Evolutionary conservation across 2,888 invertebrate species (phyloP).

Genomic region (Pristionchus maxplancki): DNA sequence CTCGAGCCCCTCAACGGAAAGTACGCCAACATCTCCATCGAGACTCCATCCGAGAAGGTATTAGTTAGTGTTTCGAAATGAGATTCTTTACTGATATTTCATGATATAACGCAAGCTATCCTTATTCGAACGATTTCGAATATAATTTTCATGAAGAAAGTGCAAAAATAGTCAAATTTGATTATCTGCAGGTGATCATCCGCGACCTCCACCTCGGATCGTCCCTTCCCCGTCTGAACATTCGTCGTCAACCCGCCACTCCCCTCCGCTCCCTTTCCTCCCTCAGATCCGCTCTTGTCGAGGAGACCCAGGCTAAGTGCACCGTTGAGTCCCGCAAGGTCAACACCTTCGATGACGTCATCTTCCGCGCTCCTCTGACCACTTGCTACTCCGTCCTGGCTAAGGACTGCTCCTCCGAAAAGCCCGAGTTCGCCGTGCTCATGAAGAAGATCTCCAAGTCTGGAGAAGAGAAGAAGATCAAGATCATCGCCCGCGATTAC

Average conservation of each 20-base stretch:
- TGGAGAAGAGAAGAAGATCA: slow-evolving; percentile 40
- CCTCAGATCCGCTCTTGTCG: slow-evolving; percentile 41
- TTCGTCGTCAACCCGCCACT: slow-evolving; percentile 17
- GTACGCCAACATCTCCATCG: slow-evolving; percentile 54
- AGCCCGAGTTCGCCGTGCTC: slow-evolving; percentile 71
- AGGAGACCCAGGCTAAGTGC: slow-evolving; percentile 56
- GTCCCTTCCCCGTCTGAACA: slow-evolving; percentile 47
- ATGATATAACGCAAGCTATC: too few species aligned
- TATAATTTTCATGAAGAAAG: not conserved
- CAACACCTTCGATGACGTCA: slow-evolving; percentile 70
- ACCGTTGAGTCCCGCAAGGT: slow-evolving; percentile 60
- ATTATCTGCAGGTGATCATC: slow-evolving; percentile 19
- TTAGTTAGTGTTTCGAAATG: not conserved
- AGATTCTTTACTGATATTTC: not conserved
- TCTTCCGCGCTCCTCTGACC: slow-evolving; percentile 58
- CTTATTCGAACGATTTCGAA: not conserved
- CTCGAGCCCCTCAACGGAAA: slow-evolving; percentile 53
- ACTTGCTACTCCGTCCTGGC: slow-evolving; percentile 75
- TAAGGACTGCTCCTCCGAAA: slow-evolving; percentile 75
- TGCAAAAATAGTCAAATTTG: not conserved
- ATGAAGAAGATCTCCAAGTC: slow-evolving; percentile 60
- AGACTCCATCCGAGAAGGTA: slow-evolving; percentile 60
- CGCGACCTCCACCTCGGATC: slow-evolving; percentile 58
- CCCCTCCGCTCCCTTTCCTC: slow-evolving; percentile 43
- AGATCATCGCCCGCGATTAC: slow-evolving; percentile 47